These are phyloP conservation scores for Sinocyclocheilus grahami DNA, from an alignment of 2,113 vertebrate genomes.

Conservation along the genomic window DNA sequence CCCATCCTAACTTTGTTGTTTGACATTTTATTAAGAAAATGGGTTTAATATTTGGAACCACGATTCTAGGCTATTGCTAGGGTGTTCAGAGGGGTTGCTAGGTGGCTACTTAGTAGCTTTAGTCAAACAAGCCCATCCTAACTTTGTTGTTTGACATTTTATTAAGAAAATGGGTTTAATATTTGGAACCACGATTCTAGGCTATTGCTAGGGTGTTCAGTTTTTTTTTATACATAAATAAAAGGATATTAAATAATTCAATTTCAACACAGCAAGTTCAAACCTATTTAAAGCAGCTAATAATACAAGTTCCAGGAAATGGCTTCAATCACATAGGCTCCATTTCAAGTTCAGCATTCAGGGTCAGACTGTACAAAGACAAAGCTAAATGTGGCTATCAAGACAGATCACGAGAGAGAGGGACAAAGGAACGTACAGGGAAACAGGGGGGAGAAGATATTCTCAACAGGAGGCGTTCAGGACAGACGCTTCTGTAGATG, in stretches of 20 bases:
- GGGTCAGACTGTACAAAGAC: conserved; percentile 29
- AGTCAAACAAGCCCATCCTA: neutral
- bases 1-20: no score
- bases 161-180: no score
- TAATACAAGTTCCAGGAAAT: conserved; percentile 22
- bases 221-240: neutral
- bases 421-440: neutral
- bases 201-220: neutral
- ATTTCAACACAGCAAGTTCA: neutral
- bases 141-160: neutral
- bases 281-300: neutral
- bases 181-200: neutral
- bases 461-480: neutral
- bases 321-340: conserved; percentile 4
- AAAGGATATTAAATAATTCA: neutral
- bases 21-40: no score
- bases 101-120: neutral
- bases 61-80: neutral
- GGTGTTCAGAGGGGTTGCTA: neutral
- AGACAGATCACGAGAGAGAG: neutral
- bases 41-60: no score
- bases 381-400: conserved; percentile 31
- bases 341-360: conserved; percentile 5
- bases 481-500: neutral
- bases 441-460: neutral